A percentile compares a stretch with the other conserved stretches of the same genome.
These are phyloP conservation scores for Anoplopoma fimbria DNA, from an alignment of 2,113 vertebrate genomes.

Conservation along the genomic window DNA sequence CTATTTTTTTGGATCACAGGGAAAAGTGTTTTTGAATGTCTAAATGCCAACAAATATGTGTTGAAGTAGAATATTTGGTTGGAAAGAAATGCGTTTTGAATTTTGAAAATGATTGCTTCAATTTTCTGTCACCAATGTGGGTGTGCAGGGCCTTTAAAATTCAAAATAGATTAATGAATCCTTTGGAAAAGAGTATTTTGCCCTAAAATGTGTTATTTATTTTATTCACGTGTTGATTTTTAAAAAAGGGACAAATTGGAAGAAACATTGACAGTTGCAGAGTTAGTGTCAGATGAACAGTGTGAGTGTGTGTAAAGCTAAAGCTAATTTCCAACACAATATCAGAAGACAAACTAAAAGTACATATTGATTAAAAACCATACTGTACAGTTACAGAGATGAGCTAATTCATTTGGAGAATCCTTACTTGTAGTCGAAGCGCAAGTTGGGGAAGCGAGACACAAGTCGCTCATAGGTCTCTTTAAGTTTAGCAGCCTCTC, in stretches of 20 bases:
- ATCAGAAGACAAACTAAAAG: not conserved
- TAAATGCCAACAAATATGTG: too few relatives aligned
- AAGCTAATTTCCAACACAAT: not conserved
- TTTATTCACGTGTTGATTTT: too few relatives aligned
- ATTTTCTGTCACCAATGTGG: not conserved
- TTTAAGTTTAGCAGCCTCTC: constrained; percentile 83
- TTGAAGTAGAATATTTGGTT: not conserved
- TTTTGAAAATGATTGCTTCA: too few relatives aligned
- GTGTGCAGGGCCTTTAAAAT: not conserved
- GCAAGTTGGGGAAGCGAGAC: constrained; percentile 90
- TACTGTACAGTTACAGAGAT: not conserved
- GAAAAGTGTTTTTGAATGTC: too few relatives aligned
- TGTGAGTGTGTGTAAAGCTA: not conserved
- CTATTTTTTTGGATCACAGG: too few relatives aligned
- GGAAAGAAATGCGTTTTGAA: too few relatives aligned
- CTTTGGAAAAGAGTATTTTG: not conserved
- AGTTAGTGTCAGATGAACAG: too few relatives aligned
- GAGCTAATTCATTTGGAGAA: not conserved
- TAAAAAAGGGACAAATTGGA: too few relatives aligned
- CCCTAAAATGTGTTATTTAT: too few relatives aligned
- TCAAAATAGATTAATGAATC: not conserved
- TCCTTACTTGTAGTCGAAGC: constrained; percentile 94
- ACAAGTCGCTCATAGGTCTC: constrained; percentile 86
- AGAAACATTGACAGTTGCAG: too few relatives aligned
- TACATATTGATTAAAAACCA: not conserved